phyloP scores from a whole-genome alignment of 2,113 vertebrate species.

The Bufo bufo region DNA sequence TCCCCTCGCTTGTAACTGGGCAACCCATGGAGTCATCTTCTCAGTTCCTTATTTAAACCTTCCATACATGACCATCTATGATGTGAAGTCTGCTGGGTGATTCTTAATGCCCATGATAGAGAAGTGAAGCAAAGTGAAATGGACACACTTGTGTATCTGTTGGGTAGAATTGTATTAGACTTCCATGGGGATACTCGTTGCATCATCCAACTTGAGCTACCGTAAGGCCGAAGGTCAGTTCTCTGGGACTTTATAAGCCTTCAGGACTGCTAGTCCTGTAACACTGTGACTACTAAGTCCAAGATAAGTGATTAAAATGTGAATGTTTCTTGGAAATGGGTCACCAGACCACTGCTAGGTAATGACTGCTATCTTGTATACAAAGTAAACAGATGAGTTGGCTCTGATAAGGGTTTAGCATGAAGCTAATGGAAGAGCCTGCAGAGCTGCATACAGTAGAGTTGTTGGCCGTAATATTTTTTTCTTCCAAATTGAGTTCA shows the following conservation, averaged over 20 bases:
- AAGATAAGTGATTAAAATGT: neutral
- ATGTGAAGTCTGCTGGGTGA: neutral
- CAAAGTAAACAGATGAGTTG: neutral
- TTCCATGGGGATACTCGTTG: too few species aligned
- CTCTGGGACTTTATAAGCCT: too few species aligned
- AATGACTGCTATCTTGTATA: neutral
- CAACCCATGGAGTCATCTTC: neutral
- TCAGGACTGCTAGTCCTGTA: too few species aligned
- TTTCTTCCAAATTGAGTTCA: too few species aligned
- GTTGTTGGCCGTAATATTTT: too few species aligned
- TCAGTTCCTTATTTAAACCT: neutral
- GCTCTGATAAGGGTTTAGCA: neutral
- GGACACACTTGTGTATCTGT: too few species aligned
- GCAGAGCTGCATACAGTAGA: too few species aligned
- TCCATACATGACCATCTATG: too few species aligned
- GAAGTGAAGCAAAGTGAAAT: too few species aligned
- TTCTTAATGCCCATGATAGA: neutral
- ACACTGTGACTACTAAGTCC: neutral
- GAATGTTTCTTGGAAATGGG: neutral
- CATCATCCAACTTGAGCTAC: too few species aligned
- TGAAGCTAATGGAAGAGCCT: neutral
- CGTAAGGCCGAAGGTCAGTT: too few species aligned
- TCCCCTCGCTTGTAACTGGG: neutral
- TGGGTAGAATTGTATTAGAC: too few species aligned
- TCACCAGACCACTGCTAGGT: neutral